Base-by-base conservation (phyloP, 1,140 invertebrate genomes). In the Atta colombica region DNA sequence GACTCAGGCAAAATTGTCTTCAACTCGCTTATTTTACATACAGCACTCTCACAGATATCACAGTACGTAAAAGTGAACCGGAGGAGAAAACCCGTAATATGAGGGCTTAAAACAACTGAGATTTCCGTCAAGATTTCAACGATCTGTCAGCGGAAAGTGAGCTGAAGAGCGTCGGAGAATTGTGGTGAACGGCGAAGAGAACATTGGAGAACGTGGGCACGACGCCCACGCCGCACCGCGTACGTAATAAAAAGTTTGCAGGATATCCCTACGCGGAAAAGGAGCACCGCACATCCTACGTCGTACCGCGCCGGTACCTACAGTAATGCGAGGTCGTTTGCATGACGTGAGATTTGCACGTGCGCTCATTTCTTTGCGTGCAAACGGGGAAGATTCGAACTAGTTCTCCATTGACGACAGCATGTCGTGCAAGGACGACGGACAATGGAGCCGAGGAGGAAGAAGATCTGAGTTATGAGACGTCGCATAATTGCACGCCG, bases 281-380 rank as follows among this genome's bases (percentile, higher is more conserved):
- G 68, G 87, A 65, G 84, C 81, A 77, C 55, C 45, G 61, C n/a
- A 68, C 93, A 89, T 89, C 93, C 93, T 91, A 93, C 92, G 92
- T 91, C 21, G 49, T 16, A n/a, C 68, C 90, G 71, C 65, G 25
- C 39, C 71, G 86, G 89, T 31, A 31, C 5, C 31, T 35, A 35
- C 31, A 0, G 31, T 91, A 51, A 92, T 90, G 91, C 88, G 84
- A 85, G 88, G 90, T 91, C 91, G 92, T 91, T 93, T 91, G 92
- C 91, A 93, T 90, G 77, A 81, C 65, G 65, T 78, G 85, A 88
- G 55, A 21, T 60, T 58, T 58, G 65, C 77, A 81, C 89, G 86
- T 74, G 88, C 87, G 81, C 88, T 88, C 91, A 91, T 93, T 90
- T 85, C 87, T 89, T 55, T 89, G 74, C 87, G 60, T 88, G 87